phyloP scores from a whole-genome alignment of 2,797 vertebrate species.

The Peromyscus melanophrys region DNA sequence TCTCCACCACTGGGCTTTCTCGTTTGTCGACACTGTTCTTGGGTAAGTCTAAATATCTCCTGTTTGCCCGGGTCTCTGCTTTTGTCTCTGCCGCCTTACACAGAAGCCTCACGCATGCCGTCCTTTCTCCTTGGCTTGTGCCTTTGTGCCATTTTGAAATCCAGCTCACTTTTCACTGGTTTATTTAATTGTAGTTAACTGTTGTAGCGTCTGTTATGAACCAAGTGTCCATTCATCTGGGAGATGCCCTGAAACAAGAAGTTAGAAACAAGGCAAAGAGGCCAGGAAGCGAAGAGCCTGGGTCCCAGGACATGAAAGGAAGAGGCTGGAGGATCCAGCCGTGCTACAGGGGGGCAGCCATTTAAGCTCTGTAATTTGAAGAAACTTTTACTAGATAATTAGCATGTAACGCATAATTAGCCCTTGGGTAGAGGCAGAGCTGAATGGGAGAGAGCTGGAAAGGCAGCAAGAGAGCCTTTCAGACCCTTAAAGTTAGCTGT shows the following conservation, averaged over 20 bases:
- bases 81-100: slow-evolving; percentile 13
- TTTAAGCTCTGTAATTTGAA: slow-evolving; percentile 45
- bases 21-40: background rate
- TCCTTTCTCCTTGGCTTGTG: slow-evolving; percentile 33
- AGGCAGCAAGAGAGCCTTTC: background rate
- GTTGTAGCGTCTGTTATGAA: background rate
- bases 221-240: background rate
- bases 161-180: slow-evolving; percentile 52
- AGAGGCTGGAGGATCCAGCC: background rate
- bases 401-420: slow-evolving; percentile 64
- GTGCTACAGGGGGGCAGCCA: background rate
- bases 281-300: slow-evolving; percentile 23
- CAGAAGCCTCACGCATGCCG: background rate
- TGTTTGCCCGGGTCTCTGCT: background rate
- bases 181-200: slow-evolving; percentile 25
- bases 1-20: background rate
- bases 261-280: slow-evolving; percentile 54
- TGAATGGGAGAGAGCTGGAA: background rate
- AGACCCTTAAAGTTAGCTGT: background rate
- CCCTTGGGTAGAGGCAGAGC: background rate
- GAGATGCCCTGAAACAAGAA: slow-evolving; percentile 6
- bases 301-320: slow-evolving; percentile 15
- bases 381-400: slow-evolving; percentile 55
- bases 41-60: background rate
- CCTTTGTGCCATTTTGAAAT: slow-evolving; percentile 54